Base-by-base conservation (phyloP, 2,113 vertebrate genomes). In the Psammodynastes pulverulentus region DNA sequence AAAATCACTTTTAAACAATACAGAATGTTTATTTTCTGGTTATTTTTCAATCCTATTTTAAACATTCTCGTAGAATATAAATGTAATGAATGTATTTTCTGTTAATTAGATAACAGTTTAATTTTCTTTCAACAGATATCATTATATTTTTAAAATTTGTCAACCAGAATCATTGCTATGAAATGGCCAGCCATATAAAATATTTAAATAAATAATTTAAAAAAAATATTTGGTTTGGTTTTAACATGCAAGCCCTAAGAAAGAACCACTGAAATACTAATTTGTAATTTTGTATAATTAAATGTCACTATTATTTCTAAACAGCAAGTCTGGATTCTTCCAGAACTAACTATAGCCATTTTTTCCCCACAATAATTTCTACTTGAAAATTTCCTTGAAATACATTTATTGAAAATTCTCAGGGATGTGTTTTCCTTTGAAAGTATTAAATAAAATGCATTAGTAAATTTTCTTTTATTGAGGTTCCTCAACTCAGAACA, bases 381-480 rank as follows among this genome's bases (percentile, higher is more conserved):
- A 95, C 87, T 91, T 96, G 91, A 93, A 90, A 91, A n/a, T 92
- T 94, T 95, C 62, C 87, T 93, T 87, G 89, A 92, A 95, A 92
- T 49, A 48, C 2, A 3, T 96, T 95, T 93, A 92, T 93, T 94
- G 94, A 87, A 93, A 5, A 0, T 93, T 92, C 92, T 96, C 94
- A 91, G 56, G 89, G 0, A 0, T 94, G 89, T 93, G 49, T 92
- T 96, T 94, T 34, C 62, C 87, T 94, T 23, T 88, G 91, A 95
- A 90, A 88, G 72, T 39, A 93, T 88, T 93, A 95, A 94, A 93
- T 94, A 89, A 96, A 94, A 94, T 92, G 93, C 91, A 48, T 56
- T 92, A 92, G 94, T 94, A 95, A 95, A 95, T 89, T 93, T 92
- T 94, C 95, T 92, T 94, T 46, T 95, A 93, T 95, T 95, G 89